These are phyloP conservation scores for Antechinus stuartii DNA, from an alignment of 2,113 vertebrate species.

Conservation along the genomic window DNA sequence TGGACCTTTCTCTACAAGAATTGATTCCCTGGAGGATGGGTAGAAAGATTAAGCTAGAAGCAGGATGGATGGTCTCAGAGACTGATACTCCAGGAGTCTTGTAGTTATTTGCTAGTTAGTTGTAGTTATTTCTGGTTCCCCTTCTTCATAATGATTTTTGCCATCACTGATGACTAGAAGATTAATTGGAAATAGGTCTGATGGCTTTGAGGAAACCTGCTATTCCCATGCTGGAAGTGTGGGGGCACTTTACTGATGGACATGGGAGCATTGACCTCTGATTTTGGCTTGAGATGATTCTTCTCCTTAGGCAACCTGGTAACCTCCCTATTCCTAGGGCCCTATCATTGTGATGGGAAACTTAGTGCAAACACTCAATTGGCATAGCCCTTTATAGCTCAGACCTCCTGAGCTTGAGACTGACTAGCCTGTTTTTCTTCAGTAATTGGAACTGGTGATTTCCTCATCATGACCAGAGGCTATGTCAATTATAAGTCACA, in stretches of 20 bases:
- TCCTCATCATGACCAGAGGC: not conserved
- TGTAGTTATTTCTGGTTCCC: not conserved
- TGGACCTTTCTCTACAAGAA: not conserved
- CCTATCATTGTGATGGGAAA: not conserved
- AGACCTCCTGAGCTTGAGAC: not conserved
- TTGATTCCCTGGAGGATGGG: not conserved
- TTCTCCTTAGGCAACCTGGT: not conserved
- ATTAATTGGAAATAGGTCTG: not conserved
- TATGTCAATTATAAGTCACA: not conserved
- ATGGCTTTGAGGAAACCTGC: not conserved
- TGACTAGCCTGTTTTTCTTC: not conserved
- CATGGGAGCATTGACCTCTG: not conserved
- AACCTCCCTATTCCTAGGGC: not conserved
- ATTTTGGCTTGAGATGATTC: not conserved
- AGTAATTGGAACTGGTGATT: not conserved
- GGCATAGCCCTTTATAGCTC: not conserved
- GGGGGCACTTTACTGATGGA: not conserved
- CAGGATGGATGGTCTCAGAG: not conserved
- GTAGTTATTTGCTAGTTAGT: not conserved
- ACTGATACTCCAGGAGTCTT: not conserved
- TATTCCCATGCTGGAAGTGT: not conserved
- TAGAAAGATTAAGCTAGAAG: not conserved
- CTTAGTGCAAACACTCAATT: not conserved
- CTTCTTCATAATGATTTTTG: not conserved
- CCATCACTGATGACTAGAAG: not conserved